Percentiles rank a stretch among this genome's conserved stretches.
phyloP scores from a whole-genome alignment of 2,888 invertebrate species.

The Agonopterix arenella region DNA sequence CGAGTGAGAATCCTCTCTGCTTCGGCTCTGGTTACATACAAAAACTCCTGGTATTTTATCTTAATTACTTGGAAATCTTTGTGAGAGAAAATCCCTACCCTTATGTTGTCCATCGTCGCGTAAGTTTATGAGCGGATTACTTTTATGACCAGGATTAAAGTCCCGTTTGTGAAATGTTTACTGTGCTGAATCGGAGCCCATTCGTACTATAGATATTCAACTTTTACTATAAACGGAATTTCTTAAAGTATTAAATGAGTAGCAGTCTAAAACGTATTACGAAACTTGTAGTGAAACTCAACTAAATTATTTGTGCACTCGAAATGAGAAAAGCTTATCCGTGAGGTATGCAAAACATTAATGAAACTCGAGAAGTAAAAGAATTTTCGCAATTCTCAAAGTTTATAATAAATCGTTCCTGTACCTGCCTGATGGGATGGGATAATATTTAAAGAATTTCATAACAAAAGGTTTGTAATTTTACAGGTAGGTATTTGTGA shows the following conservation, averaged over 20 bases:
- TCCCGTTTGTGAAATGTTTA: slow-evolving; percentile 72
- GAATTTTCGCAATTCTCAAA: slow-evolving; percentile 33
- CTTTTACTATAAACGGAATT: neutral
- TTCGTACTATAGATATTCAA: slow-evolving; percentile 32
- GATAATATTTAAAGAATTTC: slow-evolving; percentile 47
- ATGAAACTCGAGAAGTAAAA: slow-evolving; percentile 22
- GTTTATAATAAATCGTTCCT: slow-evolving; percentile 41
- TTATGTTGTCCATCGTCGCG: slow-evolving; percentile 74
- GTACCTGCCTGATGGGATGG: slow-evolving; percentile 23
- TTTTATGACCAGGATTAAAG: slow-evolving; percentile 73
- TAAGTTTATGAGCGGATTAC: slow-evolving; percentile 75
- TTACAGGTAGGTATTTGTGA: slow-evolving; percentile 33
- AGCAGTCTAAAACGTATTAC: neutral
- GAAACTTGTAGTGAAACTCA: slow-evolving; percentile 2
- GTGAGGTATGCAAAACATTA: slow-evolving; percentile 17
- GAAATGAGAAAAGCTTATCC: slow-evolving; percentile 6
- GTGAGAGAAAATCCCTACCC: slow-evolving; percentile 70
- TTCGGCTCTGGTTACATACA: slow-evolving; percentile 54
- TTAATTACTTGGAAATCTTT: slow-evolving; percentile 75
- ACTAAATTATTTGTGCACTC: neutral
- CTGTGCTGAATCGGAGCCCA: slow-evolving; percentile 51
- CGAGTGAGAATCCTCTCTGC: slow-evolving; percentile 38
- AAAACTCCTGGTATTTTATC: slow-evolving; percentile 71
- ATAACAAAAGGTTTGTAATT: slow-evolving; percentile 46
- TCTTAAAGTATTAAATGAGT: neutral